Evolutionary conservation across 2,888 invertebrate genomes (phyloP), one percentile per base, ranked within the genome.

Genomic region (Hypsopygia costalis): DNA sequence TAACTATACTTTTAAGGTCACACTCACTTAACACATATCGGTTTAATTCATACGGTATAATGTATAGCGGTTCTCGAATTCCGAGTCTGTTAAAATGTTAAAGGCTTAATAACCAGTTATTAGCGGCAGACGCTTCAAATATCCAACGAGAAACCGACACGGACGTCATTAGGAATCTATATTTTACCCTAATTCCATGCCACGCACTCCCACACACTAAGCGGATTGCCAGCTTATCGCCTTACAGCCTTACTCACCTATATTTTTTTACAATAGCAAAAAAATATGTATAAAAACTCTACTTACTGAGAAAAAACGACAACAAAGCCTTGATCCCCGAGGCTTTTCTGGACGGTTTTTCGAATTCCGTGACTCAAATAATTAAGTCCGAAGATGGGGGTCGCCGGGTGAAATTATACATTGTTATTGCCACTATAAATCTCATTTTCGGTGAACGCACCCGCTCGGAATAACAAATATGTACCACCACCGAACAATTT

Each of bases 281-380:
- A 82, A 82, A 68, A 72, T 74, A 70, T 70, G 16, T 16, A 16
- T 16, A 16, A 76, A 69, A 64, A 58, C 62, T 62, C 52, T 62
- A 61, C 71, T 69, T 71, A 66, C 62, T 52, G 54, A 65, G 52
- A 62, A 74, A 79, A 80, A 81, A 72, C 65, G 66, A 68, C 69
- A 78, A 82, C 78, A 81, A 82, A 71, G 76, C 70, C 66, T 48
- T 73, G 78, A 82, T 82, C 81, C 82, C 77, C 60, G 51, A 69
- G 75, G 81, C 79, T 82, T 81, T 82, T 65, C 69, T 71, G 59
- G 69, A 69, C 69, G 71, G 74, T 77, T 75, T 81, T 80, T 80
- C 70, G 81, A 76, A 82, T 83, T 85, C 77, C 87, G 86, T 87
- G 86, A 87, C 86, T 82, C 79, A 81, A 83, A 88, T 88, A 87